A percentile compares a stretch with the other conserved stretches of the same genome.
Evolutionary conservation across 92 coral and sea anemone genomes (phyloP).

Genomic region (Diadumene lineata): DNA sequence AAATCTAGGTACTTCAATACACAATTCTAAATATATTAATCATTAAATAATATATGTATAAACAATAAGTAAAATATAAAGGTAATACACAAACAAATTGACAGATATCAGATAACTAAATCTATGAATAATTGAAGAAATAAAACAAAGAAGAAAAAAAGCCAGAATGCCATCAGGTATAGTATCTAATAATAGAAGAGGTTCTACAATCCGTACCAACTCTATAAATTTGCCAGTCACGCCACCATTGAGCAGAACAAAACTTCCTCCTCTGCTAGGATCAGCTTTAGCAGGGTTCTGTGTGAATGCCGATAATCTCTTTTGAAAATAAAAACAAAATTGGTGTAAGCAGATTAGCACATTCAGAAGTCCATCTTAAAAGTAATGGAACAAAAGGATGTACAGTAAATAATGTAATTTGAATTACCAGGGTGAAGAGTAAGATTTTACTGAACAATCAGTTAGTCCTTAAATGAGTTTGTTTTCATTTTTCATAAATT

Average conservation of each 20-base stretch:
- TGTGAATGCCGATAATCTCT: constrained; percentile 83
- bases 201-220: constrained; percentile 60
- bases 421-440: too few species aligned
- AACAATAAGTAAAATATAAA: too few species aligned
- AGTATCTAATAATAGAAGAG: not conserved
- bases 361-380: not conserved
- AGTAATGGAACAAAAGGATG: not conserved
- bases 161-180: not conserved
- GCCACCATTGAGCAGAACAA: constrained; percentile 89
- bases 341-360: not conserved
- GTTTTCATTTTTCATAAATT: too few species aligned
- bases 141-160: not conserved
- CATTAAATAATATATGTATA: too few species aligned
- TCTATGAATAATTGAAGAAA: not conserved
- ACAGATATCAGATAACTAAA: not conserved
- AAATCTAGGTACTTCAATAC: too few species aligned
- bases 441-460: too few species aligned
- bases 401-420: too few species aligned
- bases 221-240: constrained; percentile 85
- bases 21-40: too few species aligned
- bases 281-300: constrained; percentile 72
- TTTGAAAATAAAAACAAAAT: constrained; percentile 4
- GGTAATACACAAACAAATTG: not conserved
- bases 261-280: constrained; percentile 82
- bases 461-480: too few species aligned